Evolutionary conservation across 2,797 vertebrate species (phyloP).

Genomic region (Leptatherina wallacei): DNA sequence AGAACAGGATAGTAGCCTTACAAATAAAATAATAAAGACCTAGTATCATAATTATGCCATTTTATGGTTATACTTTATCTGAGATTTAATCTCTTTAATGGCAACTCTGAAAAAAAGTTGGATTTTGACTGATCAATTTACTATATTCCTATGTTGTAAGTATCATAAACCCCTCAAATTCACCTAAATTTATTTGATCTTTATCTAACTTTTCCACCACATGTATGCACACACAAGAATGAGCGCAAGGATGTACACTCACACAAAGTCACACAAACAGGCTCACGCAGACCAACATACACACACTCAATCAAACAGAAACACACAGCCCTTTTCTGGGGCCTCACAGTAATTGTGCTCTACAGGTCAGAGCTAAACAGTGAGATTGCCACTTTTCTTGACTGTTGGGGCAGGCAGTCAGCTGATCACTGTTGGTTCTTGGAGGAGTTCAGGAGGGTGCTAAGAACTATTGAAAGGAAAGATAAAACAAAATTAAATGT

Average conservation of each 20-base stretch:
- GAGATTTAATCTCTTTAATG: conserved; percentile 60
- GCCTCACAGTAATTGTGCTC: conserved; percentile 77
- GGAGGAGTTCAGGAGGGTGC: conserved; percentile 74
- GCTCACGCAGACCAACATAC: conserved; percentile 27
- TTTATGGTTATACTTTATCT: conserved; percentile 43
- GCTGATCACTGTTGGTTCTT: conserved; percentile 59
- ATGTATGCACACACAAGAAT: conserved; percentile 19
- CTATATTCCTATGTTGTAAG: conserved; percentile 45
- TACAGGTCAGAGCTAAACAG: conserved; percentile 61
- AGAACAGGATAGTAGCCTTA: conserved; percentile 45
- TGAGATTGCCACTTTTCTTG: conserved; percentile 72
- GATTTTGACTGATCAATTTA: conserved; percentile 55
- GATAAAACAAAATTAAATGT: conserved; percentile 11
- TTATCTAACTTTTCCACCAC: conserved; percentile 33
- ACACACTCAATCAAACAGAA: conserved; percentile 30
- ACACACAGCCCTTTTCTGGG: conserved; percentile 61
- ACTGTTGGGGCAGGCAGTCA: conserved; percentile 66
- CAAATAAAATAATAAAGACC: conserved; percentile 40
- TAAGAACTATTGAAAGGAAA: conserved; percentile 67
- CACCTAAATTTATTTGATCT: conserved; percentile 51
- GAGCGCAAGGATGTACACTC: neutral
- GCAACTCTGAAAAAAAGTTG: conserved; percentile 26
- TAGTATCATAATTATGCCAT: conserved; percentile 44
- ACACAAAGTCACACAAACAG: conserved; percentile 29
- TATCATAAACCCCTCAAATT: conserved; percentile 58